phyloP scores from a whole-genome alignment of 2,888 invertebrate species.

The Himalopsyche japonica region DNA sequence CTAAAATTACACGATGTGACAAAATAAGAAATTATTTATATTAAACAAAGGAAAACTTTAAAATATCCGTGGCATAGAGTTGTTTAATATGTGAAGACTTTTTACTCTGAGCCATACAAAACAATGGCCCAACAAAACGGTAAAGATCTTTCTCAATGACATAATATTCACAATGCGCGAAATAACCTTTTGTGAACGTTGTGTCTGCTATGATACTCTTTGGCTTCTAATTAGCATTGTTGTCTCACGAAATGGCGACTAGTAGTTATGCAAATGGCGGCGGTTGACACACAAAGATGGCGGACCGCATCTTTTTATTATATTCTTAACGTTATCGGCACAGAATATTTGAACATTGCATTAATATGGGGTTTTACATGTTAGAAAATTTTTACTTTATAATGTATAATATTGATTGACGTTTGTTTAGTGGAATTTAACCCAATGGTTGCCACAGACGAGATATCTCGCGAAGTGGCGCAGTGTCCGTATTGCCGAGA shows the following conservation, averaged over 20 bases:
- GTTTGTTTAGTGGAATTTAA: too few species aligned
- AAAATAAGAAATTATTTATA: too few species aligned
- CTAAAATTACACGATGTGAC: too few species aligned
- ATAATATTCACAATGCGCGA: not conserved
- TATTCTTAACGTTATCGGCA: not conserved
- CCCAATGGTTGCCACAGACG: too few species aligned
- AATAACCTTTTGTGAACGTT: conserved; percentile 4
- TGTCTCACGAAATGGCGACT: conserved; percentile 22
- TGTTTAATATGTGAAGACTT: not conserved
- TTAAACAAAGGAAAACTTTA: too few species aligned
- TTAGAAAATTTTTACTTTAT: too few species aligned
- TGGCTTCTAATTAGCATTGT: conserved; percentile 38
- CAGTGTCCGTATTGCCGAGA: too few species aligned
- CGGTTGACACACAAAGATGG: conserved; percentile 12
- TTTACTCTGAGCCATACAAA: not conserved
- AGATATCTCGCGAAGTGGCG: too few species aligned
- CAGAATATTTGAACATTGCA: too few species aligned
- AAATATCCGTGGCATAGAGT: too few species aligned
- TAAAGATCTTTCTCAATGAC: not conserved
- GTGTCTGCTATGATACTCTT: conserved; percentile 8
- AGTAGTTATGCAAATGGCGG: conserved; percentile 37
- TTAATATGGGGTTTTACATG: too few species aligned
- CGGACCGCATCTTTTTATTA: not conserved
- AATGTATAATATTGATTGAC: too few species aligned
- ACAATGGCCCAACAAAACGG: not conserved